Percentiles rank a stretch among this genome's conserved stretches.
phyloP scores from a whole-genome alignment of 2,888 invertebrate genomes.

The Eumacrocentrus americanus region DNA sequence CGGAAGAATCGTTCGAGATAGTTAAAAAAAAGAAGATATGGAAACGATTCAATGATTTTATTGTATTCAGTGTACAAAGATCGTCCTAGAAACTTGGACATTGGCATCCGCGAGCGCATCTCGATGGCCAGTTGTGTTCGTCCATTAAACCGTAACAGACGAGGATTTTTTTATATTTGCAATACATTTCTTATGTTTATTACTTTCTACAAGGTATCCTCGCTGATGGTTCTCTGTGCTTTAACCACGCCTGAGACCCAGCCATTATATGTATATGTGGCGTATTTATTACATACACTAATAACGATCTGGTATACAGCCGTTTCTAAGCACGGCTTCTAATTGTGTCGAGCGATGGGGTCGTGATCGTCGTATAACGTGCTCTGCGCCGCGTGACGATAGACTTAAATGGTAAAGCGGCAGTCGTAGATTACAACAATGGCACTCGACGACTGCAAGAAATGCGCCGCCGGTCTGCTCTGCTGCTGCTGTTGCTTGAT shows the following conservation, averaged over 20 bases:
- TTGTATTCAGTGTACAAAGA: not conserved
- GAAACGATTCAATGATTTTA: not conserved
- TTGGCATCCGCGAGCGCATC: constrained; percentile 22
- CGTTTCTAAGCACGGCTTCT: constrained; percentile 12
- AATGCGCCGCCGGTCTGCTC: not conserved
- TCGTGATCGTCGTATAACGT: constrained; percentile 26
- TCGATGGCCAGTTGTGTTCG: constrained; percentile 37
- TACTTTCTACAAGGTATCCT: constrained; percentile 49
- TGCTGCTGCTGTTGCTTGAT: too few relatives aligned
- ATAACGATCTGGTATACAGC: constrained; percentile 20
- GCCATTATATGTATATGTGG: constrained; percentile 7
- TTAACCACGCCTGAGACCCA: constrained; percentile 7
- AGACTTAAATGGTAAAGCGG: constrained; percentile 24
- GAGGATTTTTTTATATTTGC: constrained; percentile 5
- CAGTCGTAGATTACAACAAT: constrained; percentile 24
- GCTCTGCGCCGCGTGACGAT: constrained; percentile 21
- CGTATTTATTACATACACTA: constrained; percentile 23
- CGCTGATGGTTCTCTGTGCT: constrained; percentile 9
- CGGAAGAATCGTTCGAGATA: not conserved
- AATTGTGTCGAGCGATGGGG: constrained; percentile 26
- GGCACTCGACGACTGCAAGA: constrained; percentile 19
- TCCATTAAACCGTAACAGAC: constrained; percentile 40
- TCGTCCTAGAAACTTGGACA: not conserved
- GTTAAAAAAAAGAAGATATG: not conserved
- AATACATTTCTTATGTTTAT: constrained; percentile 39